Conservation (phyloP, 2,888 invertebrate genomes). For the Polietes domitor region DNA sequence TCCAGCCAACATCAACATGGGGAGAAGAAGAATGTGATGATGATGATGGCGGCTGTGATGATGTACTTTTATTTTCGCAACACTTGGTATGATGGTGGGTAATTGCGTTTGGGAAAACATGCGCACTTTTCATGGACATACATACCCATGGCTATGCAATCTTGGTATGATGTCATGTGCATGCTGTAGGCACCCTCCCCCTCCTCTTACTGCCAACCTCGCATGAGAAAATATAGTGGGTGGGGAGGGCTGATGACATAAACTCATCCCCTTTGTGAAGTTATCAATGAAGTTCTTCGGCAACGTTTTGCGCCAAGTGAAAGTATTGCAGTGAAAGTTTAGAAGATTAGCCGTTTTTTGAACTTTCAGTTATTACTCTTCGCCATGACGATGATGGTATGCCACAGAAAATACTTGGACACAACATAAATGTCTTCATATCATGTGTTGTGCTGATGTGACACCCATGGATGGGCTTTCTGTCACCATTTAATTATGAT, state of each 20-base stretch:
- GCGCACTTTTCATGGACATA: slow-evolving; percentile 68
- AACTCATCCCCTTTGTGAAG: slow-evolving; percentile 37
- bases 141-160: slow-evolving; percentile 48
- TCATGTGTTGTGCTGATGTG: no score
- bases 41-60: background rate
- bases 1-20: slow-evolving; percentile 31
- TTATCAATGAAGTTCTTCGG: no score
- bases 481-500: no score
- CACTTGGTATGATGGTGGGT: slow-evolving; percentile 35
- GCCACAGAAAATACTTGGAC: background rate
- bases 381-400: background rate
- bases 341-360: slow-evolving; percentile 52
- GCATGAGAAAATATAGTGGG: no score
- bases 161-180: slow-evolving; percentile 75
- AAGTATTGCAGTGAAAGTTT: slow-evolving; percentile 43
- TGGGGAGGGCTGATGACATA: no score
- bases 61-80: slow-evolving; percentile 12
- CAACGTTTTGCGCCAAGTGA: slow-evolving; percentile 47
- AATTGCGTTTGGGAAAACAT: slow-evolving; percentile 65
- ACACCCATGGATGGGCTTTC: no score
- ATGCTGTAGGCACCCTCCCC: background rate
- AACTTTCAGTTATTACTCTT: slow-evolving; percentile 34
- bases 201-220: background rate
- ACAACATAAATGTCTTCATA: no score
- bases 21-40: slow-evolving; percentile 1